These are phyloP conservation scores for Agrotis segetum DNA, from an alignment of 2,888 invertebrate species.

Conservation along the genomic window DNA sequence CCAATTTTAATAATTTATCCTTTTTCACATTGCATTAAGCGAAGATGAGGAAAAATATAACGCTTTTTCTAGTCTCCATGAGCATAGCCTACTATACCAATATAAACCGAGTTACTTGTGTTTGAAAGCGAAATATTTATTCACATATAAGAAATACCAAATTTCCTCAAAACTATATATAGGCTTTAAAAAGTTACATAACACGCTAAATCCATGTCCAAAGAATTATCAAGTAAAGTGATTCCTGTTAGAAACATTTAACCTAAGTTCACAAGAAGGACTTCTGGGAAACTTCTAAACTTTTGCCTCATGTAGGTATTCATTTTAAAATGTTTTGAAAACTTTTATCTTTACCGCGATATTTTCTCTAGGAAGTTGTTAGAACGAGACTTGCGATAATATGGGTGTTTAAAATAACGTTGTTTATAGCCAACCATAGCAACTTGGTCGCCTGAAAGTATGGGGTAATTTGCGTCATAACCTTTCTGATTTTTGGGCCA, in stretches of 20 bases:
- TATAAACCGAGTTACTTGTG: neutral
- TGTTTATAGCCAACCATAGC: slow-evolving; percentile 1
- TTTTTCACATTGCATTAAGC: no score
- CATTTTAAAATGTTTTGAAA: slow-evolving; percentile 48
- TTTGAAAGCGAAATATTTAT: neutral
- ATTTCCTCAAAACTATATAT: neutral
- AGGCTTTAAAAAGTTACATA: slow-evolving; percentile 1
- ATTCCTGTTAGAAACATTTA: slow-evolving; percentile 54
- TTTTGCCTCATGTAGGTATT: slow-evolving; percentile 45
- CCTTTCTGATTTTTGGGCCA: no score
- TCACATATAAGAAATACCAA: no score
- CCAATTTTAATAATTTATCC: no score
- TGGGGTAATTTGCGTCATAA: no score
- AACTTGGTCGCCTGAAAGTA: no score
- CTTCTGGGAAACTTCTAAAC: slow-evolving; percentile 34
- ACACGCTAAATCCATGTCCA: slow-evolving; percentile 27
- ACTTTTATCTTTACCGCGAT: slow-evolving; percentile 28
- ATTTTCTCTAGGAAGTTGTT: slow-evolving; percentile 33
- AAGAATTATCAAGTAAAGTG: slow-evolving; percentile 48
- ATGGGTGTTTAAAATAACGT: neutral
- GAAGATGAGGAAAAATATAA: neutral
- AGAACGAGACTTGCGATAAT: slow-evolving; percentile 21
- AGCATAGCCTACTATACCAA: neutral
- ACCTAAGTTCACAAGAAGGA: slow-evolving; percentile 40
- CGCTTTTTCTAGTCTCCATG: neutral